Base-by-base conservation (phyloP, 2,797 vertebrate species). In the Coregonus suidteri region DNA sequence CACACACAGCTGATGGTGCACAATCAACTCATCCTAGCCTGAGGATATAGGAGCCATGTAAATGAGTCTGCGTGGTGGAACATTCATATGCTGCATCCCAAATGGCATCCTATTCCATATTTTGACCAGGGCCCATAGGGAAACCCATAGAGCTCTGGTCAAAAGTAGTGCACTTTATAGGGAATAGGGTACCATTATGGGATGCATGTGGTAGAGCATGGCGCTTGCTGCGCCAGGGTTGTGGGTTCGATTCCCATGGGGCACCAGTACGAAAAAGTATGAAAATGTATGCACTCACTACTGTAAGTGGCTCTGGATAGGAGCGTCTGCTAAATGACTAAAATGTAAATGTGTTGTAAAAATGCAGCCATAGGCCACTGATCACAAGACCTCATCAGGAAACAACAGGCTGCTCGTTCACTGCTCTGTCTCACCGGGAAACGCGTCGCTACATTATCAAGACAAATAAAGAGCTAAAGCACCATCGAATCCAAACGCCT, bases 21-120 rank as follows among this genome's bases (percentile, higher is more conserved):
- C 35, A 88, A 88, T 87, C 0, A 62, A 86, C 81, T 80, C 65
- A 76, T 83, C 35, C 86, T 81, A 90, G 85, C 86, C 85, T 88
- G 18, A 52, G 35, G 59, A 41, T 18, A 59, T n/a, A 69, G 78
- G 79, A 82, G 88, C 69, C 15, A 85, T 92, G 88, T 84, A 89
- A 90, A 93, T 92, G 75, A 91, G 82, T 75, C 75, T 76, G 6
- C 7, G 9, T 25, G 82, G 75, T 75, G 79, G 71, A 85, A 84
- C 84, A 77, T 86, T 87, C 83, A 67, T 56, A 59, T 7, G 1
- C 59, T 62, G 59, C 59, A 0, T 25, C n/a, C n/a, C 18, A 20
- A 62, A 62, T 20, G 3, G 59, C 59, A 62, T 6, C 2, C 59
- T 62, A 3, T 7, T 25, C n/a, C 59, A n/a, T 20, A 25, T 2